Percentiles rank a stretch among this genome's conserved stretches.
Evolutionary conservation across 2,797 vertebrate genomes (phyloP).

Genomic region (Parauchenoglanis ngamensis): DNA sequence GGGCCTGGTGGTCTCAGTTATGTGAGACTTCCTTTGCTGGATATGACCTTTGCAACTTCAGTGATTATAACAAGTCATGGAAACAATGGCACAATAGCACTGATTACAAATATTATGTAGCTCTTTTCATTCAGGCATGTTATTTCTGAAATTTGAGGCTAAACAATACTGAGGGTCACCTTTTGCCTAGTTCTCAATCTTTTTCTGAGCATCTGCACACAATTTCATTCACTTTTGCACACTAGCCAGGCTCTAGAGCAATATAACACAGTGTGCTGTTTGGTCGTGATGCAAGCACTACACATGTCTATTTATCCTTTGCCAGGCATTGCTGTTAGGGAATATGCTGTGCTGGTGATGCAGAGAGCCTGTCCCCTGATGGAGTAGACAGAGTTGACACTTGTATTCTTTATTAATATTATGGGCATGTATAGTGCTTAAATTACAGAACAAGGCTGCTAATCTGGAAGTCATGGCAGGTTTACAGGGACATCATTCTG

Average conservation of each 20-base stretch:
- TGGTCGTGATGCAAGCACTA: constrained; percentile 39
- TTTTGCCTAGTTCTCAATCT: constrained; percentile 67
- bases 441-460: constrained; percentile 17
- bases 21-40: constrained; percentile 22
- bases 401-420: constrained; percentile 23
- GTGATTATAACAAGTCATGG: constrained; percentile 33
- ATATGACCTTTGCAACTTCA: background rate
- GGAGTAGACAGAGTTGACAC: constrained; percentile 38
- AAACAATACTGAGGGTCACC: constrained; percentile 16
- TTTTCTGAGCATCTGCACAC: constrained; percentile 75
- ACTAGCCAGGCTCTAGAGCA: constrained; percentile 35
- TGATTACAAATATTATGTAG: background rate
- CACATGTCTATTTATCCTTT: constrained; percentile 44
- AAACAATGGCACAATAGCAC: constrained; percentile 5
- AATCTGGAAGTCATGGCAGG: background rate
- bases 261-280: constrained; percentile 41
- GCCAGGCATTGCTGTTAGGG: constrained; percentile 40
- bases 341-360: constrained; percentile 34
- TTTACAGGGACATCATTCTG: background rate
- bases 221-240: constrained; percentile 66
- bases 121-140: background rate
- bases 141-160: constrained; percentile 10
- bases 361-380: constrained; percentile 21
- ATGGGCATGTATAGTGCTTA: constrained; percentile 2
- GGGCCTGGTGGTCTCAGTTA: background rate